Conservation (phyloP, 1,140 invertebrate species). For the Brachionus asplanchnoidis region DNA sequence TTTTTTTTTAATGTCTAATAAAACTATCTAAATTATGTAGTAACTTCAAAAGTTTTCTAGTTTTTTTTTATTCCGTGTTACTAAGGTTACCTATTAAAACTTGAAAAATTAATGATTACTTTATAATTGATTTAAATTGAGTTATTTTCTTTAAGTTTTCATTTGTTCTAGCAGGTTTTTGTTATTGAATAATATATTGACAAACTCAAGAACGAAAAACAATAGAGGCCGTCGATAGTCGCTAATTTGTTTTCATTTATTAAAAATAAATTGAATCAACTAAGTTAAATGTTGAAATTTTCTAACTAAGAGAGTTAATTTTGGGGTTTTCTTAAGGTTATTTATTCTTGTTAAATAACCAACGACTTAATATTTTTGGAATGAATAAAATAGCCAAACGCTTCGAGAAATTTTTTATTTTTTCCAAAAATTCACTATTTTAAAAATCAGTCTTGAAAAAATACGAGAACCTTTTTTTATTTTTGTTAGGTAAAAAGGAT, state of each 20-base stretch:
- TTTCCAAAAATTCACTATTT: background rate
- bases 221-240: background rate
- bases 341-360: background rate
- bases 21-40: background rate
- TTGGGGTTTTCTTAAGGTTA: background rate
- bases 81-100: background rate
- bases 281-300: background rate
- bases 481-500: background rate
- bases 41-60: background rate
- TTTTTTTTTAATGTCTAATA: background rate
- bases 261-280: background rate
- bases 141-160: background rate
- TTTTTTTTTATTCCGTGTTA: background rate
- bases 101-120: conserved; percentile 7
- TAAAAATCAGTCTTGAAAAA: background rate
- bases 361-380: background rate
- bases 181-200: conserved; percentile 7
- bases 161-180: background rate
- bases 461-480: background rate
- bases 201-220: conserved; percentile 8
- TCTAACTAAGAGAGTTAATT: background rate
- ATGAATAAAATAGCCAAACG: background rate
- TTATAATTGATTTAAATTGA: conserved; percentile 17
- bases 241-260: background rate
- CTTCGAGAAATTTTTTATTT: background rate